Evolutionary conservation across 2,797 vertebrate genomes (phyloP), one percentile per base, ranked within the genome.

Genomic region (Sebastes oblongus): DNA sequence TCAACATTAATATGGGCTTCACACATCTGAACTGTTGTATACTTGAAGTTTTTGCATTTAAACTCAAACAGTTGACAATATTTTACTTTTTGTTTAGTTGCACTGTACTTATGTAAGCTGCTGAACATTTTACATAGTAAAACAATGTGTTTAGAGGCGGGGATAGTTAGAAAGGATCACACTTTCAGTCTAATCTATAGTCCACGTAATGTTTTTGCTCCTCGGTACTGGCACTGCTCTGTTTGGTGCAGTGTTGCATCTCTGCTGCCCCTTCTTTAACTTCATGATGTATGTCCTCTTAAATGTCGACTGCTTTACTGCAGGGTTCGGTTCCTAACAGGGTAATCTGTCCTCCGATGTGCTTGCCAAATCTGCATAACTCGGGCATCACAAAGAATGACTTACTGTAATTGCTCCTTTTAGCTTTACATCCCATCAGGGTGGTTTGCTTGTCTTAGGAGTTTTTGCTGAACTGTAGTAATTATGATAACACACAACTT

Each of bases 351-450:
- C 70, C 24, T 82, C 59, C 58, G 34, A 56, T 75, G 68, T 55
- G n/a, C 75, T 73, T 87, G 78, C 75, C 83, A 86, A 67, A 83
- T 90, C 75, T 86, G 36, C 77, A 79, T 83, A 84, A 76, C 68
- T 75, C n/a, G 42, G 60, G 62, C 66, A 60, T 71, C 73, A 67
- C 66, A 72, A 81, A 78, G 54, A 83, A 32, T 71, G 69, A 77
- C 72, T 82, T 74, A 52, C 67, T 16, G 54, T 82, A 87, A 85
- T 77, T 69, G 67, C 55, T 55, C 25, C 62, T 76, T 73, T 75
- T 71, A 78, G 71, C 69, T 70, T 54, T 72, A 72, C 39, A 66
- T 84, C 39, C 75, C 65, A 77, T 78, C 56, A 50, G 68, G 56
- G 16, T 4, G 1, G 58, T 74, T 84, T 84, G 20, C 72, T 54